These are phyloP conservation scores for Neosalanx taihuensis DNA, from an alignment of 2,797 vertebrate genomes.

Conservation along the genomic window DNA sequence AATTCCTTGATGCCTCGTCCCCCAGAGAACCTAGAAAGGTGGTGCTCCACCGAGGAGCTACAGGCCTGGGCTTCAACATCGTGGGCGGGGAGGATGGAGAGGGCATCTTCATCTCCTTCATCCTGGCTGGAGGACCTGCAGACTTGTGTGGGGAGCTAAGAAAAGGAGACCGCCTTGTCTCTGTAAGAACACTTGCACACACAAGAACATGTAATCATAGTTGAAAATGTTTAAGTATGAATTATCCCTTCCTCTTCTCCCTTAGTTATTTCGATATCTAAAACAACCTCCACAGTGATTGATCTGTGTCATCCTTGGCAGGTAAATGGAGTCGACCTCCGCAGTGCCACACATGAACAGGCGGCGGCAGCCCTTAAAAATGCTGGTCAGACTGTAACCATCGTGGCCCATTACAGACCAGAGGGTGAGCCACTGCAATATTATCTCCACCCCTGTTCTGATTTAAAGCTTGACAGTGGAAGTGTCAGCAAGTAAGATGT, in stretches of 20 bases:
- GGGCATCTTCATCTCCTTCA: conserved; percentile 99
- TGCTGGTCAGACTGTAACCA: conserved; percentile 92
- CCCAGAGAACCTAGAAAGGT: conserved; percentile 91
- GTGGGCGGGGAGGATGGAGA: conserved; percentile 97
- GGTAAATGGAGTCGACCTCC: conserved; percentile 94
- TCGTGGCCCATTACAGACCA: conserved; percentile 92
- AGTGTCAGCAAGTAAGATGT: background rate
- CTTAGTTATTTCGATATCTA: background rate
- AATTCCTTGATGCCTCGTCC: background rate
- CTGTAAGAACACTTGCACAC: conserved; percentile 69
- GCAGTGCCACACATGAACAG: conserved; percentile 92
- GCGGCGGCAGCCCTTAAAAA: conserved; percentile 94
- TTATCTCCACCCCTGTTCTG: no score
- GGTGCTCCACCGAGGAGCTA: conserved; percentile 88
- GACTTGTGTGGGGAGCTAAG: conserved; percentile 94
- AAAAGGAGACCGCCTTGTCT: conserved; percentile 94
- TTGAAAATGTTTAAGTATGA: no score
- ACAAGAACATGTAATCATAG: background rate
- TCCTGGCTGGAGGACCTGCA: conserved; percentile 94
- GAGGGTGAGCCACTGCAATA: conserved; percentile 79
- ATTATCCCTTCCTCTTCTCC: no score
- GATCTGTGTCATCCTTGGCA: conserved; percentile 40
- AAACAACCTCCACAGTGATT: background rate
- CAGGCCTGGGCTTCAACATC: conserved; percentile 96
- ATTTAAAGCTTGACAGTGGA: no score